Base-by-base conservation (phyloP, 2,888 invertebrate genomes). In the Netelia fuscicornis region DNA sequence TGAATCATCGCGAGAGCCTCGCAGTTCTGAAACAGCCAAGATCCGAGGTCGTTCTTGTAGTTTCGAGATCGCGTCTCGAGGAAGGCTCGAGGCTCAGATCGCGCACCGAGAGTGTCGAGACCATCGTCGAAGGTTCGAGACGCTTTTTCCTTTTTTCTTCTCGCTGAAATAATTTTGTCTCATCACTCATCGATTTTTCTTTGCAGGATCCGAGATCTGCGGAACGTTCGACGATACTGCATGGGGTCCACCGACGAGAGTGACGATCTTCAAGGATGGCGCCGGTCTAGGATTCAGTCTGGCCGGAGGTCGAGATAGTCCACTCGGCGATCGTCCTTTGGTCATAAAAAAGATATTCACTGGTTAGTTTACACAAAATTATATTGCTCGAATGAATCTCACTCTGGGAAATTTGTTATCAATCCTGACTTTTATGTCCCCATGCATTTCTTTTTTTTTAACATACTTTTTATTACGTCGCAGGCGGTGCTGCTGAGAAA, bases 251-350 rank as follows among this genome's bases (percentile, higher is more conserved):
- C 88, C 96, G 92, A 87, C 93, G 77, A 92, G 94, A 65, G 93
- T 96, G 64, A 94, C 95, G n/a, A 94, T 96, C 23, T 94, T 95
- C 62, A 97, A 97, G 93, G 97, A 97, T 90, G 98, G 97, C 85
- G 97, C 98, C 87, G 98, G 98, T 5, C 95, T 99, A 80, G 99
- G 99, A 72, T 98, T 99, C 94, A 98, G 98, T 90, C 96, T 99
- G 87, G 98, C 98, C 91, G 99, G 99, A 75, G 99, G 99, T 70
- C 96, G 97, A 88, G 98, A 98, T 93, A 98, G 98, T 30, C 98
- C 98, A 6, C 95, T 96, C 84, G 99, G 99, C 30, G 98, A 98
- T 94, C 95, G 96, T 90, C 98, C 98, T 67, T 95, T 99, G 86
- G 96, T 97, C 75, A 96, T 99, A 90, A 98, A 98, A 94, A 98